Conservation (phyloP, 2,113 vertebrate species). For the Romanogobio albipinnatus region DNA sequence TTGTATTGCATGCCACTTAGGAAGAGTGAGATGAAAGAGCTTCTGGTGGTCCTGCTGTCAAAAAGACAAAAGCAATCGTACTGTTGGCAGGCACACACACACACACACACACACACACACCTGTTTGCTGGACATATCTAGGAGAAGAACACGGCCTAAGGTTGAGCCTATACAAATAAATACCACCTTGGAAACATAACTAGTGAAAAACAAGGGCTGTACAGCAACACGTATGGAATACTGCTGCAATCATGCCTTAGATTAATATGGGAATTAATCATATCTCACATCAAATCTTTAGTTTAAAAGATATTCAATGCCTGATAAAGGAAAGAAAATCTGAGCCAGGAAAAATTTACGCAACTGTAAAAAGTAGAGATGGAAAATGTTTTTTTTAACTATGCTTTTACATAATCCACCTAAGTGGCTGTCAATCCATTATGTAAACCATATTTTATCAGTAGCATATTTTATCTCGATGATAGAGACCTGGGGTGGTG, state of each 20-base stretch:
- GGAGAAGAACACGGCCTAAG: neutral
- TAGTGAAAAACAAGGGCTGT: neutral
- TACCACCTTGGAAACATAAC: neutral
- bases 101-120: neutral
- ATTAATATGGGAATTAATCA: neutral
- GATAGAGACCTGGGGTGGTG: neutral
- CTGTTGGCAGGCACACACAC: neutral
- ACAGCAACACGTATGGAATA: neutral
- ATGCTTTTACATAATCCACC: neutral
- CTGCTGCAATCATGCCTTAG: neutral
- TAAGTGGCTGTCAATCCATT: neutral
- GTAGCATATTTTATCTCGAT: too few relatives aligned
- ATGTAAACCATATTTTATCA: neutral
- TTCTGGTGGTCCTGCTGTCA: slow-evolving; percentile 4
- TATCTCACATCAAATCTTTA: neutral
- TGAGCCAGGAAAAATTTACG: neutral
- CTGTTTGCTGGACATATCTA: neutral
- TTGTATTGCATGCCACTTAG: slow-evolving; percentile 25
- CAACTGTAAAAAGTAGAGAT: neutral
- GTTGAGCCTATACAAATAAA: neutral
- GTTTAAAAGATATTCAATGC: neutral
- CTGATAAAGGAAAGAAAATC: neutral
- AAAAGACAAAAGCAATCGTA: neutral
- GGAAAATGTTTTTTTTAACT: neutral
- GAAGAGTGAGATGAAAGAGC: slow-evolving; percentile 22